A percentile compares a stretch with the other conserved stretches of the same genome.
phyloP scores from a whole-genome alignment of 2,113 vertebrate genomes.

The Tragulus kanchil region DNA sequence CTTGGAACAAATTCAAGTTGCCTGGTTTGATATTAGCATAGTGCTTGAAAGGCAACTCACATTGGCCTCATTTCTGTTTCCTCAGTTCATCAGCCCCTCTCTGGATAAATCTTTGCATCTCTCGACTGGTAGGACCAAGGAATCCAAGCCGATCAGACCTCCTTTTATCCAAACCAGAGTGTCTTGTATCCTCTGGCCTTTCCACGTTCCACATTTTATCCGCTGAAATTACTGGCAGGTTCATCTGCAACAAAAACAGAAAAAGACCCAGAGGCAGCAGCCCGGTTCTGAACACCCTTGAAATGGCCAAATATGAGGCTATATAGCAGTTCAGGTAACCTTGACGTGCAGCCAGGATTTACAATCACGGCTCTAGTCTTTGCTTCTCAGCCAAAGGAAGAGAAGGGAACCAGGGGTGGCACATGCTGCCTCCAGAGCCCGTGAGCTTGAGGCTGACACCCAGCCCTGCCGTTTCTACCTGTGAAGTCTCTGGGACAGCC shows the following conservation, averaged over 20 bases:
- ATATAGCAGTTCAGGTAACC: background rate
- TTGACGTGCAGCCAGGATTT: background rate
- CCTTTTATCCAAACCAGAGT: slow-evolving; percentile 40
- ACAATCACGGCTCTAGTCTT: background rate
- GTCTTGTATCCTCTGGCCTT: slow-evolving; percentile 9
- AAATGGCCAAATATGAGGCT: background rate
- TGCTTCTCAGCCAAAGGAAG: slow-evolving; percentile 28
- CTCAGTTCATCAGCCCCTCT: background rate
- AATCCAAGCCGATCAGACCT: background rate
- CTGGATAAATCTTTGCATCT: background rate
- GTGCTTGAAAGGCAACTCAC: background rate
- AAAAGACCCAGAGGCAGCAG: background rate
- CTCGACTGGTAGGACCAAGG: background rate
- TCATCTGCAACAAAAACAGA: slow-evolving; percentile 48
- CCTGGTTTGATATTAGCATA: background rate
- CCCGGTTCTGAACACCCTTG: background rate
- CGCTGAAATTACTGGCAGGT: slow-evolving; percentile 48
- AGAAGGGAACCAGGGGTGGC: background rate
- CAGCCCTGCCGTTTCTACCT: background rate
- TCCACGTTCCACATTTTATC: background rate
- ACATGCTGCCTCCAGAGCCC: background rate
- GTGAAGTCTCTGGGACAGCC: background rate
- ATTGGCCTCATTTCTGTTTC: background rate
- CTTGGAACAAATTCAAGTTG: slow-evolving; percentile 54
- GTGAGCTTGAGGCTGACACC: background rate